Evolutionary conservation across 2,888 invertebrate species (phyloP).

Genomic region (Masnerella sp.): DNA sequence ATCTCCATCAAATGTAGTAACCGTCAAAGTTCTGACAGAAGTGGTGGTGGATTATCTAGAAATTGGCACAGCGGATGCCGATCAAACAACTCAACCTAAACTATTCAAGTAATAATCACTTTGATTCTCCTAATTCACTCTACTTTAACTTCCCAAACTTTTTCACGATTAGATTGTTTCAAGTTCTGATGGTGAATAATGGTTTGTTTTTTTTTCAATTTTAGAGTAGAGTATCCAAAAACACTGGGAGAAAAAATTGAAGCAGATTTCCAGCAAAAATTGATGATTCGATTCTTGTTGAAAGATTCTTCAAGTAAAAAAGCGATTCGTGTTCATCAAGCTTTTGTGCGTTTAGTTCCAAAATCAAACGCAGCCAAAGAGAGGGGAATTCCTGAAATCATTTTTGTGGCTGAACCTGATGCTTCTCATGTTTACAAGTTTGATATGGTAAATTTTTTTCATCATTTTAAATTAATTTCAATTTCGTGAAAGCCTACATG

Average conservation of each 20-base stretch:
- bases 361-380: conserved; percentile 65
- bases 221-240: conserved; percentile 85
- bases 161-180: too few relatives aligned
- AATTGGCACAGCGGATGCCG: conserved; percentile 92
- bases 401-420: conserved; percentile 96
- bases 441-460: conserved; percentile 83
- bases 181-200: neutral
- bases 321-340: conserved; percentile 89
- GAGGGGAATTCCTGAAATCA: conserved; percentile 87
- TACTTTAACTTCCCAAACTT: too few relatives aligned
- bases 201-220: conserved; percentile 4
- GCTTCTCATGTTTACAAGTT: conserved; percentile 88
- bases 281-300: conserved; percentile 89
- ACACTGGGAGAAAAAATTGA: conserved; percentile 85
- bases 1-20: conserved; percentile 79
- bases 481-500: too few relatives aligned
- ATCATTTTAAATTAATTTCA: neutral
- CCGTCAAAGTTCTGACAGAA: conserved; percentile 86
- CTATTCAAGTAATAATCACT: conserved; percentile 82
- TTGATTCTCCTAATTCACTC: too few relatives aligned
- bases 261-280: conserved; percentile 93
- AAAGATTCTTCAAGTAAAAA: conserved; percentile 84
- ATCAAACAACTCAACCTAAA: conserved; percentile 91
- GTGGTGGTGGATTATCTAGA: conserved; percentile 88
- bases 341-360: conserved; percentile 89